A percentile compares a stretch with the other conserved stretches of the same genome.
These are phyloP conservation scores for Lepidotrigona ventralis DNA, from an alignment of 1,140 invertebrate genomes.

Conservation along the genomic window DNA sequence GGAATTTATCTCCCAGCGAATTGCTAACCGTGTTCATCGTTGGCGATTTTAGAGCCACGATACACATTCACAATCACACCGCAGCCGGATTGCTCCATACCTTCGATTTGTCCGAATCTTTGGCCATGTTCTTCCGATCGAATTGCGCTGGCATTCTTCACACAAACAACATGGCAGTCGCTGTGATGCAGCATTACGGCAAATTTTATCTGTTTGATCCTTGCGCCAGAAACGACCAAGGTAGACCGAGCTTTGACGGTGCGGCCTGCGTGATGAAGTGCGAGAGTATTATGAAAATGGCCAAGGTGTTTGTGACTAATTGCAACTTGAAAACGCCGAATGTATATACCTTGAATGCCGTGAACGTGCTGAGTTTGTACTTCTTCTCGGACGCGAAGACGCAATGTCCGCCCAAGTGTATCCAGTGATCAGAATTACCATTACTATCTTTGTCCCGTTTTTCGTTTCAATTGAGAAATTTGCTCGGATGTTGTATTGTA, in stretches of 20 bases:
- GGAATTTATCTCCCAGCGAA: constrained; percentile 68
- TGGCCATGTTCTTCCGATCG: constrained; percentile 60
- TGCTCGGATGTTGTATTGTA: not conserved
- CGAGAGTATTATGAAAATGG: constrained; percentile 64
- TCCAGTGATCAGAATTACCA: constrained; percentile 20
- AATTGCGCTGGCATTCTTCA: constrained; percentile 64
- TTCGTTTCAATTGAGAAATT: not conserved
- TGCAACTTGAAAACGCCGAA: constrained; percentile 66
- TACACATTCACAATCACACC: constrained; percentile 64
- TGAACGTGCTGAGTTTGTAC: constrained; percentile 66
- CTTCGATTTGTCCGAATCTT: constrained; percentile 49
- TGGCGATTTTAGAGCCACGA: constrained; percentile 63
- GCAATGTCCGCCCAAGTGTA: constrained; percentile 49
- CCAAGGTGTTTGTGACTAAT: constrained; percentile 63
- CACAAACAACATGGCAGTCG: constrained; percentile 62
- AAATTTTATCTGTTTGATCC: constrained; percentile 73
- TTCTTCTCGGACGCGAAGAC: constrained; percentile 66
- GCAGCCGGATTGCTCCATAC: constrained; percentile 68
- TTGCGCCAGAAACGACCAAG: constrained; percentile 57
- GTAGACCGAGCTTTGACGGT: constrained; percentile 51
- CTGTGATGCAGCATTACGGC: constrained; percentile 71
- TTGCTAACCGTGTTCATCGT: constrained; percentile 68
- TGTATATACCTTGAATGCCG: constrained; percentile 70
- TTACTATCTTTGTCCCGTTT: not conserved
- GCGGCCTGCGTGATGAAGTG: constrained; percentile 70